Evolutionary conservation across 2,888 invertebrate genomes (phyloP), one percentile per base, ranked within the genome.

Genomic region (Lamproptera curius): DNA sequence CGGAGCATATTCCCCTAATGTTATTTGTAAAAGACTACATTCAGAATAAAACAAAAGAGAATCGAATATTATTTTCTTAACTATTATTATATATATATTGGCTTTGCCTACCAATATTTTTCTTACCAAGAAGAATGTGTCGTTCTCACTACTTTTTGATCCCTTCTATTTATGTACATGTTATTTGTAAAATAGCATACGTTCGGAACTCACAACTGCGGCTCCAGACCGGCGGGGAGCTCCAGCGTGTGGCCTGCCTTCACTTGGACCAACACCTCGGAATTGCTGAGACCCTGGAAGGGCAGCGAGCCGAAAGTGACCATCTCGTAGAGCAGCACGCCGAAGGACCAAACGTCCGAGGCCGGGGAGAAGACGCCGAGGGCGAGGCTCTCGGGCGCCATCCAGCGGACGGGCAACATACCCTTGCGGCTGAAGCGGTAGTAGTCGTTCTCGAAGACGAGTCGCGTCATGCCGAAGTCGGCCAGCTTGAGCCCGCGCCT

Each of bases 401-500:
- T 97, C 97, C 97, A 97, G 52, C 96, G 89, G 6, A 97, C 95
- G 0, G 96, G 96, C 57, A 96, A 79, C 93, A 95, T 93, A 69
- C 94, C 94, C 82, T 94, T 95, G 54, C 96, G 91, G 67, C 93
- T 94, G 72, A 97, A 96, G 56, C 93, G 92, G 79, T 97, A 97
- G 75, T 96, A 96, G 73, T 96, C 96, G 56, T 93, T 94, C 63
- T 96, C 96, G 72, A 92, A 94, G 73, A 95, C 94, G 0, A 94
- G 92, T 36, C 97, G 89, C 1, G 97, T 94, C 97, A 97, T 96
- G 34, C 97, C 97, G 77, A 97, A 97, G 78, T 97, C 97, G 1
- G 94, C 95, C 26, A 94, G 88, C 73, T 95, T 95, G 3, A 95
- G 92, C 0, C 91, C 89, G 50, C 93, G 89, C 59, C 91, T 90